A percentile compares a stretch with the other conserved stretches of the same genome.
Evolutionary conservation across 2,888 invertebrate genomes (phyloP).

Genomic region (Hypercompe scribonia): DNA sequence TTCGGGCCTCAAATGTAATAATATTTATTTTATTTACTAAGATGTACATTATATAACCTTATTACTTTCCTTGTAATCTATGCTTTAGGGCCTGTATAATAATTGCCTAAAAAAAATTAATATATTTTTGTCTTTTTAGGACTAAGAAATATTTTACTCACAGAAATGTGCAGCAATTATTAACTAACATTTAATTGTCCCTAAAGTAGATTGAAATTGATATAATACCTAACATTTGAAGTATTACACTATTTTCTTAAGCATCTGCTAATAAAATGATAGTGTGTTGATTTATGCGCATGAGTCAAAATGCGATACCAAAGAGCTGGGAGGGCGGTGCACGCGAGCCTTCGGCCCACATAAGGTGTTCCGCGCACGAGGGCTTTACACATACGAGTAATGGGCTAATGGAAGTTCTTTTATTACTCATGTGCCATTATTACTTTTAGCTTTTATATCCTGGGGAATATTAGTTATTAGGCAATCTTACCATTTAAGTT

Average conservation of each 20-base stretch:
- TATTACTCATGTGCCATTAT: background rate
- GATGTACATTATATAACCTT: slow-evolving; percentile 47
- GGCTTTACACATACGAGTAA: background rate
- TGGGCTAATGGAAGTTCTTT: background rate
- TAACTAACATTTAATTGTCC: background rate
- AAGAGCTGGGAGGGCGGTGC: slow-evolving; percentile 56
- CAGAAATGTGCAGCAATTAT: background rate
- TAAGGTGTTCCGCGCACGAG: slow-evolving; percentile 52
- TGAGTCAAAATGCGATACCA: slow-evolving; percentile 55
- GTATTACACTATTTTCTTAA: background rate
- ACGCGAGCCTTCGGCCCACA: slow-evolving; percentile 54
- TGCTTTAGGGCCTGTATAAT: background rate
- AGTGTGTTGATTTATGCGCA: slow-evolving; percentile 46
- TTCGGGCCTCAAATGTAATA: slow-evolving; percentile 55
- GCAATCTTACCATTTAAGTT: background rate
- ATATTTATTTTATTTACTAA: slow-evolving; percentile 54
- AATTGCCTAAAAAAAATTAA: background rate
- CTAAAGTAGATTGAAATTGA: slow-evolving; percentile 2
- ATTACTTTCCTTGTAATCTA: slow-evolving; percentile 18
- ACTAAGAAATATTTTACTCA: background rate
- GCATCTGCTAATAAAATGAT: slow-evolving; percentile 34
- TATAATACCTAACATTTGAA: background rate
- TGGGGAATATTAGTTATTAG: background rate
- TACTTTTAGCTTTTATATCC: background rate
- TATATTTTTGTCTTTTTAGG: background rate